Percentiles rank a stretch among this genome's conserved stretches.
Conservation (phyloP, 2,888 invertebrate species). For the Polymixis lichenea region DNA sequence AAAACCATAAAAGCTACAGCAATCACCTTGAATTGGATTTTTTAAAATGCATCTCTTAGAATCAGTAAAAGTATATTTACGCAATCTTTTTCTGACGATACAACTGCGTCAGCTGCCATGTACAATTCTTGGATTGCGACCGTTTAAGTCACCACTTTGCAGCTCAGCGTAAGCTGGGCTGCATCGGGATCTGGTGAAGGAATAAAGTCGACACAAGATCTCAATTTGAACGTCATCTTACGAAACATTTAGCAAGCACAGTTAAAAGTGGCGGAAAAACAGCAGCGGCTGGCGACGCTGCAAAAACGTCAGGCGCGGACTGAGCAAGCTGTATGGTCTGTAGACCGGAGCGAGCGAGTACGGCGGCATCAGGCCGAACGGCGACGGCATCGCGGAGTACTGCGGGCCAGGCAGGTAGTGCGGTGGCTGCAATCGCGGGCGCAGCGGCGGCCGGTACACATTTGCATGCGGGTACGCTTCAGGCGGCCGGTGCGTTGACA, state of each 20-base stretch:
- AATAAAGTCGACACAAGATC: not conserved
- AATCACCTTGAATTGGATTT: not conserved
- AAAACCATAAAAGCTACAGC: not conserved
- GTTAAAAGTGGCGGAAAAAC: slow-evolving; percentile 24
- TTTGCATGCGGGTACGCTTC: not conserved
- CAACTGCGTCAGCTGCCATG: not conserved
- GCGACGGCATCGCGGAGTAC: not conserved
- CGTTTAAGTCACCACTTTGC: not conserved
- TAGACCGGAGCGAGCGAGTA: slow-evolving; percentile 2
- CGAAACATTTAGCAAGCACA: not conserved
- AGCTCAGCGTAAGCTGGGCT: too few relatives aligned
- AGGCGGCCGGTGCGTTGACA: not conserved
- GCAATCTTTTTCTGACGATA: not conserved
- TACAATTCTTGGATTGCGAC: not conserved
- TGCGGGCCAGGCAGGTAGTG: not conserved
- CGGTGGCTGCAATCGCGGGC: not conserved
- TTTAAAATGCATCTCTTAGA: too few relatives aligned
- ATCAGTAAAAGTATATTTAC: not conserved
- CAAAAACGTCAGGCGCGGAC: slow-evolving; percentile 10
- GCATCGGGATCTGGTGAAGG: not conserved
- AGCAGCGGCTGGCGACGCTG: slow-evolving; percentile 28
- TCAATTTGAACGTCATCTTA: not conserved
- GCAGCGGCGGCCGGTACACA: not conserved
- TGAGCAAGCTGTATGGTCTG: slow-evolving; percentile 5
- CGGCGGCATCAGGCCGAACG: not conserved